Conservation (phyloP, 2,113 vertebrate genomes). For the Sterrhoptilus dennistouni region DNA sequence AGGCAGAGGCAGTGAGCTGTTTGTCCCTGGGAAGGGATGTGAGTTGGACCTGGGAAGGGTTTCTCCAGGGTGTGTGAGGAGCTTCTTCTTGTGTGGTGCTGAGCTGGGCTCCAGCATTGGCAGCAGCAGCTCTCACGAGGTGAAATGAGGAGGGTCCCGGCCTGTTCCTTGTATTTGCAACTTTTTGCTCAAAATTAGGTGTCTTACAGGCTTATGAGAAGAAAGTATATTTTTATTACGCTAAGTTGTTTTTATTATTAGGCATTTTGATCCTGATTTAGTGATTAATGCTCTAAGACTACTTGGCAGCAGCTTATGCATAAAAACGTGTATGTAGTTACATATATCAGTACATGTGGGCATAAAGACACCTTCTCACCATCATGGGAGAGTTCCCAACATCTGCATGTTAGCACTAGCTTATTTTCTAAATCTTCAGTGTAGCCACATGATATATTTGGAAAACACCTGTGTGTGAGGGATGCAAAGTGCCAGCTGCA, state of each 20-base stretch:
- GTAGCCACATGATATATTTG: background rate
- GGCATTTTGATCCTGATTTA: background rate
- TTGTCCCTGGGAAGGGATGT: fast-evolving
- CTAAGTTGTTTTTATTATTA: background rate
- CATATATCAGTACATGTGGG: fast-evolving
- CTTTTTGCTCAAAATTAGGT: background rate
- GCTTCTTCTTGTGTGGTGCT: too few relatives aligned
- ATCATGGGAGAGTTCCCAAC: background rate
- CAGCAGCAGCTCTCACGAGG: fast-evolving
- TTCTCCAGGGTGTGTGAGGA: background rate
- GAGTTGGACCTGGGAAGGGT: too few relatives aligned
- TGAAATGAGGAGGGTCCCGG: fast-evolving
- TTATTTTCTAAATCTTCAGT: background rate
- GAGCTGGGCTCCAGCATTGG: fast-evolving
- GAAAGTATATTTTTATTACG: background rate
- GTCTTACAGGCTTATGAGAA: background rate
- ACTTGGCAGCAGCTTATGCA: background rate
- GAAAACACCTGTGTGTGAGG: background rate
- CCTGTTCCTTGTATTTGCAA: background rate
- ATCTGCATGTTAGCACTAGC: background rate
- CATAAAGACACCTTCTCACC: background rate
- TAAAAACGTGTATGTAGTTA: fast-evolving
- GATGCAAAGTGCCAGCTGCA: background rate
- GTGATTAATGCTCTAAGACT: background rate
- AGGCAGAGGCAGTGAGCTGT: background rate